phyloP scores from a whole-genome alignment of 2,888 invertebrate species.

The Oxyteleia sp. region DNA sequence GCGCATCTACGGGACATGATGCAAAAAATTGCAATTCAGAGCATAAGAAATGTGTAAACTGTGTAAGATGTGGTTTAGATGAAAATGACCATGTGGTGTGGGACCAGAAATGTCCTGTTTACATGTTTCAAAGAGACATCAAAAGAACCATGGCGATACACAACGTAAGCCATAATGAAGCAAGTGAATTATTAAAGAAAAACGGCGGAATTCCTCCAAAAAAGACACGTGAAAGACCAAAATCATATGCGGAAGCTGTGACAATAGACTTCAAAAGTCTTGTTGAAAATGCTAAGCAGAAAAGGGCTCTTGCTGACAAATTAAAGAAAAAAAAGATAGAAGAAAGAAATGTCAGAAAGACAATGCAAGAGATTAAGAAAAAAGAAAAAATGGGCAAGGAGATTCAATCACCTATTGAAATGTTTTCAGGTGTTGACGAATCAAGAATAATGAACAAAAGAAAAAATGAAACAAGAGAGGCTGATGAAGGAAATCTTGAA shows the following conservation, averaged over 20 bases:
- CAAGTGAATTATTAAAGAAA: neutral
- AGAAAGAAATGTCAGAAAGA: neutral
- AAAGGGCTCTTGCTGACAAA: too few species aligned
- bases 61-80: neutral
- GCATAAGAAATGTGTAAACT: neutral
- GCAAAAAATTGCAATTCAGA: neutral
- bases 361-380: too few species aligned
- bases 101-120: slow-evolving; percentile 4
- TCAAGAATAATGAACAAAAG: too few species aligned
- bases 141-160: slow-evolving; percentile 14
- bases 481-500: too few species aligned
- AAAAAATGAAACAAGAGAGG: too few species aligned
- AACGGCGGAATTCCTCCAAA: slow-evolving; percentile 19
- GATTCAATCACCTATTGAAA: too few species aligned
- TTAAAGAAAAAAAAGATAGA: neutral
- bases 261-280: neutral
- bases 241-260: slow-evolving; percentile 6
- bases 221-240: too few species aligned
- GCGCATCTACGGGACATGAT: neutral
- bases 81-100: neutral
- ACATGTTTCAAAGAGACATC: slow-evolving; percentile 1
- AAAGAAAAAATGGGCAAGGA: too few species aligned
- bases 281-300: too few species aligned
- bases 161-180: slow-evolving; percentile 11
- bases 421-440: too few species aligned